These are phyloP conservation scores for Cryptus viduatorius DNA, from an alignment of 2,888 invertebrate genomes.

Conservation along the genomic window DNA sequence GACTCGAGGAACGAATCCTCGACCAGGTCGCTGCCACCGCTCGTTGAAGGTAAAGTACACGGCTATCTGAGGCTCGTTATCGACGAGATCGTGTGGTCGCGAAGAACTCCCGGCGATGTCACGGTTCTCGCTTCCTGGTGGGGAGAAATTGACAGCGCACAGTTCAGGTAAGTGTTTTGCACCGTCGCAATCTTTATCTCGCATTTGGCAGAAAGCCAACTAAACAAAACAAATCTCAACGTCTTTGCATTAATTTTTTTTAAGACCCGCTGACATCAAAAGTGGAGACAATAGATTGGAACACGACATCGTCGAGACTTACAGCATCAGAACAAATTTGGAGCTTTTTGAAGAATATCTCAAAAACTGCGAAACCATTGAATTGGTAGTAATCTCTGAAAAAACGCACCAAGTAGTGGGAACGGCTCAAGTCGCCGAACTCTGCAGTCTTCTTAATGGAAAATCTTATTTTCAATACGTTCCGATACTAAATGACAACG, in stretches of 20 bases:
- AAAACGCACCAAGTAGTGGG: conserved; percentile 77
- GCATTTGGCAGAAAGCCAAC: conserved; percentile 10
- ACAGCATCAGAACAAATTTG: conserved; percentile 80
- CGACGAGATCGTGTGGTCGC: conserved; percentile 81
- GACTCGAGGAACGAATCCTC: conserved; percentile 74
- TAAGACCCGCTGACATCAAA: conserved; percentile 79
- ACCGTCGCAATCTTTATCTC: neutral
- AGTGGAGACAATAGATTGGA: conserved; percentile 68
- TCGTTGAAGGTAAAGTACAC: conserved; percentile 82
- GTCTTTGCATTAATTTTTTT: conserved; percentile 37
- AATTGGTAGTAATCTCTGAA: conserved; percentile 78
- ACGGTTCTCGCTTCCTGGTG: conserved; percentile 82
- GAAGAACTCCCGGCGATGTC: conserved; percentile 78
- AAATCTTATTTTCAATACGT: conserved; percentile 78
- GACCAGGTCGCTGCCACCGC: conserved; percentile 81
- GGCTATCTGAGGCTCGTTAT: conserved; percentile 81
- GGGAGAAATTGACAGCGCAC: conserved; percentile 81
- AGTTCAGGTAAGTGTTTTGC: conserved; percentile 78
- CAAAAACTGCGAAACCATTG: conserved; percentile 81
- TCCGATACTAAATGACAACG: conserved; percentile 78
- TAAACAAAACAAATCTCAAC: neutral
- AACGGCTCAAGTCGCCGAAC: conserved; percentile 76
- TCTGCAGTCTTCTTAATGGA: conserved; percentile 76
- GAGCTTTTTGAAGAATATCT: conserved; percentile 81
- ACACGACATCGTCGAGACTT: conserved; percentile 75